phyloP scores from a whole-genome alignment of 2,797 vertebrate species.

The Cynodonichthys magdalenae region DNA sequence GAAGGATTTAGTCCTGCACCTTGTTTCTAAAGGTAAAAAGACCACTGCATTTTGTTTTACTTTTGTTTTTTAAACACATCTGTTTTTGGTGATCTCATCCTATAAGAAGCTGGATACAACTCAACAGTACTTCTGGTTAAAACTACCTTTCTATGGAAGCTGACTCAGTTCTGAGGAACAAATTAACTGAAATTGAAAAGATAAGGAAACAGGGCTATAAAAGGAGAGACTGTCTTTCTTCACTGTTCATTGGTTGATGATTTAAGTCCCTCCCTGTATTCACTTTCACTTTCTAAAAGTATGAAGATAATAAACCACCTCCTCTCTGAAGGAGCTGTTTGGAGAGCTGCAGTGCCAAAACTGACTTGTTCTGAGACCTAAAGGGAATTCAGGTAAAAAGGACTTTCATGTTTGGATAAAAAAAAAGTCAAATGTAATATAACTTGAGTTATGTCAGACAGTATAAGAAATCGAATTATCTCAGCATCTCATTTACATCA shows the following conservation, averaged over 20 bases:
- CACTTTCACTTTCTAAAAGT: not conserved
- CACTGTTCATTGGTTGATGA: not conserved
- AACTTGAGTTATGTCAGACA: too few species aligned
- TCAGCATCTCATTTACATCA: not conserved
- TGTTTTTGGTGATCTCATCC: too few species aligned
- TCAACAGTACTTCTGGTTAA: not conserved
- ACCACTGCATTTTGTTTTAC: too few species aligned
- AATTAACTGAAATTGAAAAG: not conserved
- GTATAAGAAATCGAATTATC: not conserved
- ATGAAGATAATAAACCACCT: not conserved
- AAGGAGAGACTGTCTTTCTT: too few species aligned
- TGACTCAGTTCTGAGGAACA: not conserved
- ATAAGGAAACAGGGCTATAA: too few species aligned
- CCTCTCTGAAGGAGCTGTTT: too few species aligned
- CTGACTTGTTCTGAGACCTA: not conserved
- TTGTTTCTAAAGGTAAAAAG: too few species aligned
- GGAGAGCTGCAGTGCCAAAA: not conserved
- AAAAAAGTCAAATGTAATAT: too few species aligned
- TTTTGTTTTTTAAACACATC: too few species aligned
- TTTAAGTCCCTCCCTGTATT: not conserved
- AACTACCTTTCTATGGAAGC: too few species aligned
- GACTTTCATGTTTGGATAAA: not conserved
- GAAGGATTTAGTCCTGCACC: too few species aligned
- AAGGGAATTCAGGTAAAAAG: not conserved
- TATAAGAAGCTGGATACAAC: not conserved